phyloP scores from a whole-genome alignment of 2,888 invertebrate species.

The Tanytarsus gracilentus region DNA sequence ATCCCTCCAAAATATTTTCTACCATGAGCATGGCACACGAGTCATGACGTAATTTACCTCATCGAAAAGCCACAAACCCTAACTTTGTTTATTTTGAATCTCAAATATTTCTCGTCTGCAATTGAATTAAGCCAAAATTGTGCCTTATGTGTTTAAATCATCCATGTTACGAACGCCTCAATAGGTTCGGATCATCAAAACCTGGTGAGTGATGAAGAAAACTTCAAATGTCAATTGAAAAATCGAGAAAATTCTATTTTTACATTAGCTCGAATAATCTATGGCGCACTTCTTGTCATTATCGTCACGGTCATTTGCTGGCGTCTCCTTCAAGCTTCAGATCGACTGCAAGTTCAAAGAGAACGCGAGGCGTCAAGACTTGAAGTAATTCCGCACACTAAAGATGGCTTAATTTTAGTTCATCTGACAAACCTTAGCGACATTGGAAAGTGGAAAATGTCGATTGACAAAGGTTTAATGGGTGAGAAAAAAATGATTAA shows the following conservation, averaged over 20 bases:
- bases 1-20: no score
- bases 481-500: no score
- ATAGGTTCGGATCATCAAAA: background rate
- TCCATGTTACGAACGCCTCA: slow-evolving; percentile 1
- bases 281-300: background rate
- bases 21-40: background rate
- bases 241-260: background rate
- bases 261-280: background rate
- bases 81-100: background rate
- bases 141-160: slow-evolving; percentile 8
- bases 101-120: background rate
- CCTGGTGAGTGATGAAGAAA: background rate
- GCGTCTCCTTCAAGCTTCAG: background rate
- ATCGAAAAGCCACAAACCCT: background rate
- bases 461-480: no score
- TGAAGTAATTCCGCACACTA: background rate
- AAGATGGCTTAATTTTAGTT: background rate
- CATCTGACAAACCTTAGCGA: background rate
- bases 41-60: background rate
- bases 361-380: no score
- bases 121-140: no score
- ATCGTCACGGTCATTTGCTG: background rate
- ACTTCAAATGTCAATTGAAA: background rate
- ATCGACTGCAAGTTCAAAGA: background rate
- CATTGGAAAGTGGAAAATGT: no score